A percentile compares a stretch with the other conserved stretches of the same genome.
These are phyloP conservation scores for Bursaphelenchus okinawaensis DNA, from an alignment of 2,888 invertebrate genomes.

Conservation along the genomic window DNA sequence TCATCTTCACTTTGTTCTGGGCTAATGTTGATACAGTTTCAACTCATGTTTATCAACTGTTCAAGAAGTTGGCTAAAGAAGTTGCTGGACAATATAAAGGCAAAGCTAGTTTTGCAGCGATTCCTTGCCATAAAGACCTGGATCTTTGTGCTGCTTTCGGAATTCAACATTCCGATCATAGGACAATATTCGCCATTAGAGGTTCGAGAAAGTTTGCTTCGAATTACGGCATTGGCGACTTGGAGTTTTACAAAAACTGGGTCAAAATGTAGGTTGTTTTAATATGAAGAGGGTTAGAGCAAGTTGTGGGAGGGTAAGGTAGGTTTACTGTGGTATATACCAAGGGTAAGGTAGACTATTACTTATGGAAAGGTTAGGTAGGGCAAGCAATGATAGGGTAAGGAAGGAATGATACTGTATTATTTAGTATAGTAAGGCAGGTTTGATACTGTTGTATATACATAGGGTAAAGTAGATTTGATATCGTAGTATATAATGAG, in stretches of 20 bases:
- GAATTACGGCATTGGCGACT: constrained; percentile 40
- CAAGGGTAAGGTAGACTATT: too few species aligned
- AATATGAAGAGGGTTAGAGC: neutral
- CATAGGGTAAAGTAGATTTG: too few species aligned
- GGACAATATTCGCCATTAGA: constrained; percentile 45
- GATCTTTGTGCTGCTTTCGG: constrained; percentile 43
- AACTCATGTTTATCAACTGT: constrained; percentile 39
- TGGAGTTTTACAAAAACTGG: constrained; percentile 43
- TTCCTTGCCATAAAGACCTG: constrained; percentile 39
- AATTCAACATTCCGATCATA: constrained; percentile 34
- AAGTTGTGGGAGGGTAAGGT: too few species aligned
- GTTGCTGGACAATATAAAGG: constrained; percentile 9
- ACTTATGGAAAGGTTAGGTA: too few species aligned
- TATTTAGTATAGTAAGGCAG: too few species aligned
- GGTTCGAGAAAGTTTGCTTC: constrained; percentile 39
- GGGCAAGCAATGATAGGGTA: too few species aligned
- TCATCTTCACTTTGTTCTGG: constrained; percentile 55
- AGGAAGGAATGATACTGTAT: too few species aligned
- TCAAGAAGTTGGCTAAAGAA: constrained; percentile 28
- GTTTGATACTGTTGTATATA: too few species aligned
- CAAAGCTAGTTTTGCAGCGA: constrained; percentile 34
- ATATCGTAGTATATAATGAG: too few species aligned
- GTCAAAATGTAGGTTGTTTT: constrained; percentile 31
- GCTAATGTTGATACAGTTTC: constrained; percentile 34
- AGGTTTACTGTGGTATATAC: too few species aligned